phyloP scores from a whole-genome alignment of 2,113 vertebrate species.

The Hystrix cristata region DNA sequence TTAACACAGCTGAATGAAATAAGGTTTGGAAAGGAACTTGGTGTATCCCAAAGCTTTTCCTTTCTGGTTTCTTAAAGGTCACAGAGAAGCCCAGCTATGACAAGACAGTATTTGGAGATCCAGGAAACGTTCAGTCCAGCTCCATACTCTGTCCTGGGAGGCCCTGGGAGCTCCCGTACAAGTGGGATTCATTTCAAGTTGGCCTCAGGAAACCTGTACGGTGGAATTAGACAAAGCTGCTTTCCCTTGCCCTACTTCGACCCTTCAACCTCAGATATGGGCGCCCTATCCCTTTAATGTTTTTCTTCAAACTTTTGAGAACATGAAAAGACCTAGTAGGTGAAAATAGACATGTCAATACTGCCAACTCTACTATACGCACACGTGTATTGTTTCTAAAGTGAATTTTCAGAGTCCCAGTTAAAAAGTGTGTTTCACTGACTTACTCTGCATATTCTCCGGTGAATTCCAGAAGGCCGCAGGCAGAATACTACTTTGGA shows the following conservation, averaged over 20 bases:
- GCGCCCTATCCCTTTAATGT: background rate
- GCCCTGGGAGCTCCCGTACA: background rate
- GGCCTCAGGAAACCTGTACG: background rate
- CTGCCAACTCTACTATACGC: background rate
- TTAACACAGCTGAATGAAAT: constrained; percentile 61
- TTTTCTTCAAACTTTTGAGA: constrained; percentile 59
- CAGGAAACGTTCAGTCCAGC: background rate
- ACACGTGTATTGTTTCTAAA: background rate
- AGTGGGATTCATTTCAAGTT: background rate
- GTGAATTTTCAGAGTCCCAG: constrained; percentile 16
- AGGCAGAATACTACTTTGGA: background rate
- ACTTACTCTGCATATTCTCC: constrained; percentile 14
- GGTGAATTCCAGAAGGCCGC: constrained; percentile 28
- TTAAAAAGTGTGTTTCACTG: background rate
- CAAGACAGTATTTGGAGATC: background rate
- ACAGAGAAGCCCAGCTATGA: constrained; percentile 16
- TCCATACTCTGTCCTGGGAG: background rate
- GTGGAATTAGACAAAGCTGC: background rate
- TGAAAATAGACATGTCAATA: constrained; percentile 11
- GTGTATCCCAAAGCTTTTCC: constrained; percentile 59
- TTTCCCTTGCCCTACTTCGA: background rate
- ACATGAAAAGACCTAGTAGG: background rate
- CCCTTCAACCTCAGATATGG: background rate
- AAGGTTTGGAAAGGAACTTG: constrained; percentile 66
- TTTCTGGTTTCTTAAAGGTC: background rate